Base-by-base conservation (phyloP, 2,888 invertebrate genomes). In the Tuta absoluta region DNA sequence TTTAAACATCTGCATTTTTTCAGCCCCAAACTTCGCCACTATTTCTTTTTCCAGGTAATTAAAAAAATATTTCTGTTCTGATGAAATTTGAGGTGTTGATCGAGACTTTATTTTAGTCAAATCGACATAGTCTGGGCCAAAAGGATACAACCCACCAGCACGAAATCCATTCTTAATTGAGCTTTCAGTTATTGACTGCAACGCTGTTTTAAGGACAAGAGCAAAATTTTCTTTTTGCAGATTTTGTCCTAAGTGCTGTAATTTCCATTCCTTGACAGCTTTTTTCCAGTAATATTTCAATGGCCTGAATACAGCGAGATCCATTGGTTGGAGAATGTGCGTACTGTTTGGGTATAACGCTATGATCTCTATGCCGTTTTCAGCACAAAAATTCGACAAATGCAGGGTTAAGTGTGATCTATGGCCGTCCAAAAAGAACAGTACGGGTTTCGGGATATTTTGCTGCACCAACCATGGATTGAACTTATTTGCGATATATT, bases 401-500 rank as follows among this genome's bases (percentile, higher is more conserved):
- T 71, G 69, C 53, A 71, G 63, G 56, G 74, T 73, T 60, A 72
- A 49, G 62, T 75, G 74, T 19, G 72, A 74, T 24, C 64, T 59
- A 68, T 75, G 76, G 24, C 75, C 75, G 67, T 78, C 75, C 57
- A 79, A 62, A 63, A 74, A 77, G 33, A 63, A 63, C 17, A 63
- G 12, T n/a, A 77, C 70, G 7, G 74, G 76, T 62, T 76, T 72
- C 41, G 71, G 28, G 2, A 78, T 71, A 11, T 70, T 69, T 24
- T 73, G 63, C 56, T 73, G 48, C 24, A 68, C 24, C 24, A 77
- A 64, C 77, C 79, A 78, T 23, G 75, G 72, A 68, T 76, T 67
- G 68, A 82, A 79, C 48, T 79, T 67, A 63, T 82, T 82, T 1
- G 75, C 66, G 4, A 81, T 68, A 65, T 79, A 82, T 67, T 82